A percentile compares a stretch with the other conserved stretches of the same genome.
Conservation (phyloP, 2,888 invertebrate species). For the Amphipyra tragopoginis region DNA sequence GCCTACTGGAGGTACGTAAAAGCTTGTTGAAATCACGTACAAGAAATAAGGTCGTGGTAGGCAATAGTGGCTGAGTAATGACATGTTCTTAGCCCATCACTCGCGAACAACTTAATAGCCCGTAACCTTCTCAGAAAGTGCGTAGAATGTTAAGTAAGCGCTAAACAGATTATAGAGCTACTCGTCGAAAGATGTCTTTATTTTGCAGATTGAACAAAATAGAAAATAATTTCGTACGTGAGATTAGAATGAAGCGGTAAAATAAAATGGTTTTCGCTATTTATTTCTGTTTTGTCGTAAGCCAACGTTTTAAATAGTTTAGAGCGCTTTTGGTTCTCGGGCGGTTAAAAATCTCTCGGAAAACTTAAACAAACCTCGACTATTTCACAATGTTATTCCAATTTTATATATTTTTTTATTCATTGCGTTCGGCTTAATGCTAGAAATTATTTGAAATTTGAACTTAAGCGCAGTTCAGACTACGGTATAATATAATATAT, state of each 20-base stretch:
- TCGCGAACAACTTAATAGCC: conserved; percentile 43
- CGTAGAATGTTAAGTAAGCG: conserved; percentile 40
- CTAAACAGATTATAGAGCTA: conserved; percentile 38
- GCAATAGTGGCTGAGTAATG: conserved; percentile 47
- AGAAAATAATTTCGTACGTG: background rate
- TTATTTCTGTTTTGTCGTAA: no score
- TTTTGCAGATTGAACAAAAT: conserved; percentile 16
- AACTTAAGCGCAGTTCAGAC: no score
- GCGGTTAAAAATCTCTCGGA: no score
- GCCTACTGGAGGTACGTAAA: conserved; percentile 15
- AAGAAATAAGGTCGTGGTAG: conserved; percentile 23
- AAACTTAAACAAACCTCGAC: no score
- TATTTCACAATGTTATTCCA: no score
- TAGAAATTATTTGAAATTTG: no score
- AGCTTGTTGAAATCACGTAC: conserved; percentile 32
- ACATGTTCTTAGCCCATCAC: conserved; percentile 45
- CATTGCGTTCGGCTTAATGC: no score
- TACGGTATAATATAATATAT: no score
- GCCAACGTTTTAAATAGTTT: no score
- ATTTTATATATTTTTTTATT: no score
- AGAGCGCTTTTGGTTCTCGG: no score
- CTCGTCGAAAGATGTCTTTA: conserved; percentile 3
- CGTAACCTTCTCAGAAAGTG: conserved; percentile 43
- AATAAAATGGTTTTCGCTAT: no score
- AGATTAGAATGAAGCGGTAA: conserved; percentile 1